Evolutionary conservation across 2,797 vertebrate species (phyloP).

Genomic region (Pseudotriccus pelzelni): DNA sequence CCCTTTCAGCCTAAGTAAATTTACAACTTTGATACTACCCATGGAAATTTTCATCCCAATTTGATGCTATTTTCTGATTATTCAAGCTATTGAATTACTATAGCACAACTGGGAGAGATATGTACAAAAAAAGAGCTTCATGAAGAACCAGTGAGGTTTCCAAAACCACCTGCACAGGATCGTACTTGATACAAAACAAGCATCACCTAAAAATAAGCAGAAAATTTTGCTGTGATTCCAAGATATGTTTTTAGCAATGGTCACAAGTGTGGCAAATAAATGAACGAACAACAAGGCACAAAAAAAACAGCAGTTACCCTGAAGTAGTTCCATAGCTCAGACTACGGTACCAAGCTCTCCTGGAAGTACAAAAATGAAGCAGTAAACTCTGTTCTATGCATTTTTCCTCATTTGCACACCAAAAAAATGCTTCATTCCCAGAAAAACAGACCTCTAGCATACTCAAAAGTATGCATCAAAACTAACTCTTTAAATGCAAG

Average conservation of each 20-base stretch:
- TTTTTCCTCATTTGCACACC: not conserved
- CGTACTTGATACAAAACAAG: not conserved
- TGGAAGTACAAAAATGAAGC: not conserved
- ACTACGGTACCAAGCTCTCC: not conserved
- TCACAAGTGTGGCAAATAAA: not conserved
- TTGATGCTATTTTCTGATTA: not conserved
- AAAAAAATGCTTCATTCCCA: not conserved
- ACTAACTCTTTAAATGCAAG: not conserved
- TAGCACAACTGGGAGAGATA: not conserved
- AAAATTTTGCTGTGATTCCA: not conserved
- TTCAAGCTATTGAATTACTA: not conserved
- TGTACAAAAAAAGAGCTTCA: not conserved
- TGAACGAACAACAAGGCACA: not conserved
- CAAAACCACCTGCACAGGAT: not conserved
- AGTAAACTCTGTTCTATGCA: not conserved
- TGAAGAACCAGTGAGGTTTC: not conserved
- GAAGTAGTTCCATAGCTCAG: not conserved
- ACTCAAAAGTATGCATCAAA: not conserved
- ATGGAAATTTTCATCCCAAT: not conserved
- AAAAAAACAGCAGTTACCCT: not conserved
- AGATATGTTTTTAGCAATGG: not conserved
- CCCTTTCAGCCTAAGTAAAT: not conserved
- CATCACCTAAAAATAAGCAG: not conserved
- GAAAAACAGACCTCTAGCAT: not conserved
- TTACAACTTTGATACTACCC: not conserved